Evolutionary conservation across 2,113 vertebrate genomes (phyloP), one percentile per base, ranked within the genome.

Genomic region (Leptobrachium leishanense): DNA sequence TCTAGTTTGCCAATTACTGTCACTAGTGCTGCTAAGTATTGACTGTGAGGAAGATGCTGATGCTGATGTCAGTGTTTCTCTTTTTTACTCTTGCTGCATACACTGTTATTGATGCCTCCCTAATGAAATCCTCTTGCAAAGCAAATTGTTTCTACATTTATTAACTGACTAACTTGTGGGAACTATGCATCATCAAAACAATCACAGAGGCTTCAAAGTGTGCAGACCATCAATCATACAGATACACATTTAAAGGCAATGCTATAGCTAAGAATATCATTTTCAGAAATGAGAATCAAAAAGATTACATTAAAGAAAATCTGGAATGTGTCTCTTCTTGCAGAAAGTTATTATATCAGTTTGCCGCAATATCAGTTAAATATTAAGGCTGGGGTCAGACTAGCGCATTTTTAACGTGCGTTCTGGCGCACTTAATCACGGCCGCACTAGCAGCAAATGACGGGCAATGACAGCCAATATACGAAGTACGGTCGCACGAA

Each of bases 61-160:
- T 73, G 77, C 77, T 74, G 78, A 74, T 81, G 63, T 62, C 77
- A 73, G 77, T 68, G 77, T 40, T 79, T 79, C 70, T 66, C 39
- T 43, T 68, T 31, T 59, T 74, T 39, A 74, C 72, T 81, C 64
- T 68, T 74, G 64, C 68, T 43, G 50, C 65, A 68, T 81, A 39
- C 64, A 68, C 53, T 41, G 64, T 81, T 74, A 81, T 74, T 81
- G 78, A 81, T 81, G 72, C 64, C 72, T 74, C 78, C 72, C 78
- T 81, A 81, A 81, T 81, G 78, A 81, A 79, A 81, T 81, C 53
- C 55, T 81, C 71, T 74, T 74, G 78, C 78, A 81, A 79, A 74
- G 64, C 78, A 81, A 81, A 74, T 81, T 74, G 64, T 81, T 81
- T 81, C 65, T 74, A 74, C 78, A 81, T 81, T 74, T 81, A 81